phyloP scores from a whole-genome alignment of 1,140 invertebrate species.

The Prorops nasuta region DNA sequence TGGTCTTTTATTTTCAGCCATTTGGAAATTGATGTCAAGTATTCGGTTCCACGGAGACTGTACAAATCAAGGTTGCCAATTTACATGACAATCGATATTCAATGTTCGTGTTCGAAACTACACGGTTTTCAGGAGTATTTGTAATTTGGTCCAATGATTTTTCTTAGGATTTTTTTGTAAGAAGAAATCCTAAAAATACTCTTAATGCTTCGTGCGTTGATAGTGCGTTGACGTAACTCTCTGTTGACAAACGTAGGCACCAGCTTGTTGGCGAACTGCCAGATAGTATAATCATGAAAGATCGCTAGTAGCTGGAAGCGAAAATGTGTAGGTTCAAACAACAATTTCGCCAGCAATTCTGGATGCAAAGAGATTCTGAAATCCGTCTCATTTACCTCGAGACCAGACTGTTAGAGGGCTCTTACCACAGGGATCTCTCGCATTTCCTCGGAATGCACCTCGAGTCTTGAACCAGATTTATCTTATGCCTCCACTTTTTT shows the following conservation, averaged over 20 bases:
- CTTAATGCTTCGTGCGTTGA: too few relatives aligned
- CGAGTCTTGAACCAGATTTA: too few relatives aligned
- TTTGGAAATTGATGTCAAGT: constrained; percentile 18
- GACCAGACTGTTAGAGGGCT: too few relatives aligned
- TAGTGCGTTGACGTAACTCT: constrained; percentile 24
- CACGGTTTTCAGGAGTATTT: background rate
- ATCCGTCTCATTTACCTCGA: constrained; percentile 4
- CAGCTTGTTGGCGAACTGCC: too few relatives aligned
- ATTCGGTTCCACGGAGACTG: background rate
- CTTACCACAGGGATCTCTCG: too few relatives aligned
- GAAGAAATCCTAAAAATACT: background rate
- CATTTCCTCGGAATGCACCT: too few relatives aligned
- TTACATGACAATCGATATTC: constrained; percentile 4
- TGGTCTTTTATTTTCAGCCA: too few relatives aligned
- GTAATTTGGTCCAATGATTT: background rate
- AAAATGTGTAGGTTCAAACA: too few relatives aligned
- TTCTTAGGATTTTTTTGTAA: background rate
- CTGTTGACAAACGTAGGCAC: constrained; percentile 23
- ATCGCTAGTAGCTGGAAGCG: too few relatives aligned
- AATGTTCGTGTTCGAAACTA: too few relatives aligned
- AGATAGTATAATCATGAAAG: too few relatives aligned
- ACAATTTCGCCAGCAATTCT: constrained; percentile 5
- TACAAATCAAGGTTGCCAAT: constrained; percentile 14
- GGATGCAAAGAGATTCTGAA: constrained; percentile 1
- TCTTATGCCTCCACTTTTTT: too few relatives aligned